Percentiles rank a stretch among this genome's conserved stretches.
Evolutionary conservation across 2,888 invertebrate species (phyloP).

Genomic region (Pachliopta kotzebuea): DNA sequence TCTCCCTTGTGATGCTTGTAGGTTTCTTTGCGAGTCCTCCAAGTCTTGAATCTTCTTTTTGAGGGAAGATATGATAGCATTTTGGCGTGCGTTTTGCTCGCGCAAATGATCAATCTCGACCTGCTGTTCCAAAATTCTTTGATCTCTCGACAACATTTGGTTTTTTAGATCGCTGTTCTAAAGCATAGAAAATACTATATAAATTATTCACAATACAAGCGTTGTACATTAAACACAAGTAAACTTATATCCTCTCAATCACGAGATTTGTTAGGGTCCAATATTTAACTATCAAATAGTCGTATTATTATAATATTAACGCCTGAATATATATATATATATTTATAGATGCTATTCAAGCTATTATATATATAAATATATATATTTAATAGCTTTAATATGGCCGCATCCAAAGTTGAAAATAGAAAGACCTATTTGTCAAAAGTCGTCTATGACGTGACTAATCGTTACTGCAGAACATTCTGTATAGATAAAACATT

Average conservation of each 20-base stretch:
- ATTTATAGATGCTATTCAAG: too few relatives aligned
- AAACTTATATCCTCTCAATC: not conserved
- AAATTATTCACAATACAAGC: not conserved
- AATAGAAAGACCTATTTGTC: too few relatives aligned
- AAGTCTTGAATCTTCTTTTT: slow-evolving; percentile 89
- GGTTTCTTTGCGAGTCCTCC: slow-evolving; percentile 87
- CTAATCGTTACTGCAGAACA: too few relatives aligned
- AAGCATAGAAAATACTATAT: not conserved
- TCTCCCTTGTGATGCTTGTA: slow-evolving; percentile 82
- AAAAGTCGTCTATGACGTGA: too few relatives aligned
- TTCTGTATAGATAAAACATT: too few relatives aligned
- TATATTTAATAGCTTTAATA: too few relatives aligned
- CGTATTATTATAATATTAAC: too few relatives aligned
- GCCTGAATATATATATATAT: too few relatives aligned
- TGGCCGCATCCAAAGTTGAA: too few relatives aligned
- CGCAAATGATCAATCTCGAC: slow-evolving; percentile 89
- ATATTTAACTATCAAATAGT: too few relatives aligned
- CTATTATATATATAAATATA: too few relatives aligned
- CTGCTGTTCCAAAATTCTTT: slow-evolving; percentile 87
- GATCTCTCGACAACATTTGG: slow-evolving; percentile 85
- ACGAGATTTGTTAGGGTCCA: too few relatives aligned
- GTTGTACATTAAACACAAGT: not conserved
- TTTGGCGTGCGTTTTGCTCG: slow-evolving; percentile 91
- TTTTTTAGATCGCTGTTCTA: slow-evolving; percentile 86
- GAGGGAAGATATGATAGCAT: slow-evolving; percentile 88